Evolutionary conservation across 1,140 invertebrate species (phyloP), one percentile per base, ranked within the genome.

Genomic region (Hypsibius dujardini): DNA sequence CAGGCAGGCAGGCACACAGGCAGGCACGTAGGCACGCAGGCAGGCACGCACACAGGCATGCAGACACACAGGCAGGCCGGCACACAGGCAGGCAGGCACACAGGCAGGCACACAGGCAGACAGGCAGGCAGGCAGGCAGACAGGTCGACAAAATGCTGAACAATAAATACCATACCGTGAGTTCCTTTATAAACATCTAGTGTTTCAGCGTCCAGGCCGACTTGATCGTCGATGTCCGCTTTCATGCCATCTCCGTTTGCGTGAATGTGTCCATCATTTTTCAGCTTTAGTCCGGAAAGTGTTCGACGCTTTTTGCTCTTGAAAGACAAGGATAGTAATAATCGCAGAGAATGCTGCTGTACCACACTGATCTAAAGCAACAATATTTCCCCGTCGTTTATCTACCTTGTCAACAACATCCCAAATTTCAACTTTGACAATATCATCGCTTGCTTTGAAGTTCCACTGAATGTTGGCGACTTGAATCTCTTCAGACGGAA

Each of bases 371-470:
- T 28, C 28, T 28, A 28, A 28, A 28, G 28, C 28, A 28, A 28
- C 28, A 28, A 28, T 28, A 28, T 28, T 28, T 28, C 28, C 28
- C 28, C 28, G 28, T 28, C 28, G 28, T 28, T 28, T 28, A 28
- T 28, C 28, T 28, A 28, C 91, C 79, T 90, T 87, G 81, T 97
- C 94, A 7, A 96, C 93, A 42, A 97, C 90, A 81, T 98, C 94
- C 94, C 94, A 97, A 1, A 98, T 90, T 83, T 97, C 94, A 1
- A 97, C 91, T 83, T 97, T 98, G 1, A 98, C 92, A 74, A 97
- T 85, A 80, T 95, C 92, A 81, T 96, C 93, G 15, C 90, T 92
- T 28, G 90, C 88, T 80, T 95, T 94, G 78, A 96, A 96, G 78
- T 89, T 93, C 94, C 93, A 98, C 75, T 95, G 90, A 76, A 97